Base-by-base conservation (phyloP, 1,140 invertebrate species). In the Caenorhabditis inopinata region DNA sequence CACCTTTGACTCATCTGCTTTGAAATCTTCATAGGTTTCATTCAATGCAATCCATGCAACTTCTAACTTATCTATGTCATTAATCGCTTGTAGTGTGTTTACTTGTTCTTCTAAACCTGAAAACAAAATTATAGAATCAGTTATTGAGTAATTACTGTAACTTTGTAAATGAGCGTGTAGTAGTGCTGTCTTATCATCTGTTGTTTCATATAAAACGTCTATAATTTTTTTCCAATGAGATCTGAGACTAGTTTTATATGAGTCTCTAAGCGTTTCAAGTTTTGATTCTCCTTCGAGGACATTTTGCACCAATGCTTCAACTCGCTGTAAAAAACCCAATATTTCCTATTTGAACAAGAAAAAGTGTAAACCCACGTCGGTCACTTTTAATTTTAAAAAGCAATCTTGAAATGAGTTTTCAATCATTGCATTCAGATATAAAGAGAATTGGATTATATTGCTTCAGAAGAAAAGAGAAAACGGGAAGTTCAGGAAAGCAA, bases 351-450 rank as follows among this genome's bases (percentile, higher is more conserved):
- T 18, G n/a, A 38, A 38, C n/a, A 32, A 9, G 12, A 21, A 1
- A 68, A 18, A 38, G 9, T 32, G 11, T 18, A 5, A 68, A 68
- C 58, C 38, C 29, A 68, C 58, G 25, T 68, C 58, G 4, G 58
- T 18, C 38, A 68, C 58, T 68, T 42, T 68, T 32, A 68, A 35
- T 21, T 68, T 68, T 25, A 38, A 38, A 68, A 68, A 23, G n/a
- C 58, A 68, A 38, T 68, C 32, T 68, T 42, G 32, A 38, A 38
- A 68, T 21, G 58, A 68, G 32, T 68, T 68, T 42, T 68, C 58
- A 68, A 68, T 68, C 58, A 68, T 68, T 12, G 12, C 9, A 0
- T 12, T 4, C 46, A 51, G 12, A 51, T 21, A 51, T 21, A 6
- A 6, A 42, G 38, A 42, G 14, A 42, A 42, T n/a, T n/a, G n/a